phyloP scores from a whole-genome alignment of 2,797 vertebrate genomes.

The Xiphophorus birchmanni region DNA sequence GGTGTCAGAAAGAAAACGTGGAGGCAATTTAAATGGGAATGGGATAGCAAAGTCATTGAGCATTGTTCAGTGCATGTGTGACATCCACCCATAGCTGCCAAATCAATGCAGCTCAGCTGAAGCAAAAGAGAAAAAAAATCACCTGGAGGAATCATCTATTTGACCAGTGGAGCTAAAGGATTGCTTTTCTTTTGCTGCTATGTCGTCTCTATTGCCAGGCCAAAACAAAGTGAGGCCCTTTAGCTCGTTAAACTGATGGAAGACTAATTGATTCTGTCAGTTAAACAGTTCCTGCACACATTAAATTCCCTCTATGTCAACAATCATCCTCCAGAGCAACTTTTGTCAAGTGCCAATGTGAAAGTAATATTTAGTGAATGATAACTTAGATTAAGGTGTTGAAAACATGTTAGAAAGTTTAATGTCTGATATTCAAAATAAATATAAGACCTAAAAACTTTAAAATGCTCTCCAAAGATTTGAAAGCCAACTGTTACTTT shows the following conservation, averaged over 20 bases:
- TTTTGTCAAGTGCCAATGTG: slow-evolving; percentile 1
- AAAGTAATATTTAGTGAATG: neutral
- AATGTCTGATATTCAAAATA: neutral
- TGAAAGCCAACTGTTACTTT: neutral
- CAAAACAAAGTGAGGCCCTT: slow-evolving; percentile 60
- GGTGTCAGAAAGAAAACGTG: slow-evolving; percentile 99
- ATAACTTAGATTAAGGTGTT: neutral
- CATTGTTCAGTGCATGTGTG: slow-evolving; percentile 91
- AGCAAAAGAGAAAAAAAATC: slow-evolving; percentile 87
- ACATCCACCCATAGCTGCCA: slow-evolving; percentile 93
- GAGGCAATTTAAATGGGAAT: slow-evolving; percentile 99
- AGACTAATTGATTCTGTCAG: slow-evolving; percentile 55
- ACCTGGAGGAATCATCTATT: slow-evolving; percentile 97
- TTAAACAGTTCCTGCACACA: slow-evolving; percentile 22
- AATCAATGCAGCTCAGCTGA: slow-evolving; percentile 96
- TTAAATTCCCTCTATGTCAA: slow-evolving; percentile 15
- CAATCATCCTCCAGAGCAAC: slow-evolving; percentile 10
- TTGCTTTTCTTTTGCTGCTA: slow-evolving; percentile 64
- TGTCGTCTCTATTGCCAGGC: slow-evolving; percentile 52
- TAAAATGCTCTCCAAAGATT: neutral
- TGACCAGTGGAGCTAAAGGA: slow-evolving; percentile 86
- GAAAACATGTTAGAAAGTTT: neutral
- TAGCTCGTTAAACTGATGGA: slow-evolving; percentile 53
- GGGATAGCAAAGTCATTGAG: slow-evolving; percentile 91
- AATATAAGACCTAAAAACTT: neutral